Conservation (phyloP, 2,113 vertebrate genomes). For the Helogale parvula region DNA sequence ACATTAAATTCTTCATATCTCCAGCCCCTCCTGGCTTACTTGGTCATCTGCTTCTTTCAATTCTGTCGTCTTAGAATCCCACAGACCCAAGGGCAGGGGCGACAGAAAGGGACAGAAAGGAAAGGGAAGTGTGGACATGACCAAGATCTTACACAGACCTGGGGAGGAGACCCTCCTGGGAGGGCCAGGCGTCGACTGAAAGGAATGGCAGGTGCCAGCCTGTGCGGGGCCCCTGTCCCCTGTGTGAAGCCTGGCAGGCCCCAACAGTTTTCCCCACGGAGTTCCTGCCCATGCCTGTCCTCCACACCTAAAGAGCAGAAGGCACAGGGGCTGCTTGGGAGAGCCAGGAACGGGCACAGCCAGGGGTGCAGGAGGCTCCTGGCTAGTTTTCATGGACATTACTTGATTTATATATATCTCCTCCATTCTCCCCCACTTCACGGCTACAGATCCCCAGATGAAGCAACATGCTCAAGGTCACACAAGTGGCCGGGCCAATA, state of each 20-base stretch:
- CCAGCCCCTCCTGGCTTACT: not conserved
- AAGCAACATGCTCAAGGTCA: conserved; percentile 18
- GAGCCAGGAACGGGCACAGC: not conserved
- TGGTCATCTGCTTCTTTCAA: not conserved
- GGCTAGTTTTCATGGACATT: not conserved
- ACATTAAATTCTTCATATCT: not conserved
- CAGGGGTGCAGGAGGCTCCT: not conserved
- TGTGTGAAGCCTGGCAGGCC: not conserved
- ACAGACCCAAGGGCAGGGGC: not conserved
- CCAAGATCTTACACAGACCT: not conserved
- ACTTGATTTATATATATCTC: not conserved
- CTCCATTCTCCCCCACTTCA: conserved; percentile 1
- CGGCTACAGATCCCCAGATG: not conserved
- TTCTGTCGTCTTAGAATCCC: not conserved
- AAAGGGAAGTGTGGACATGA: not conserved
- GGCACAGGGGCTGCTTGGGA: not conserved
- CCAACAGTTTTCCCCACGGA: not conserved
- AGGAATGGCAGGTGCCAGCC: not conserved
- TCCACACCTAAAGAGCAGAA: not conserved
- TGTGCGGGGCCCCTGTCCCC: not conserved
- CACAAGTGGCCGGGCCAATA: not conserved
- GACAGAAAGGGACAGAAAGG: too few relatives aligned
- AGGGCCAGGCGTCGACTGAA: not conserved
- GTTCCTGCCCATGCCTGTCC: conserved; percentile 1
- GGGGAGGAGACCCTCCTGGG: not conserved